Evolutionary conservation across 2,888 invertebrate genomes (phyloP), one percentile per base, ranked within the genome.

Genomic region (Cosmia trapezina): DNA sequence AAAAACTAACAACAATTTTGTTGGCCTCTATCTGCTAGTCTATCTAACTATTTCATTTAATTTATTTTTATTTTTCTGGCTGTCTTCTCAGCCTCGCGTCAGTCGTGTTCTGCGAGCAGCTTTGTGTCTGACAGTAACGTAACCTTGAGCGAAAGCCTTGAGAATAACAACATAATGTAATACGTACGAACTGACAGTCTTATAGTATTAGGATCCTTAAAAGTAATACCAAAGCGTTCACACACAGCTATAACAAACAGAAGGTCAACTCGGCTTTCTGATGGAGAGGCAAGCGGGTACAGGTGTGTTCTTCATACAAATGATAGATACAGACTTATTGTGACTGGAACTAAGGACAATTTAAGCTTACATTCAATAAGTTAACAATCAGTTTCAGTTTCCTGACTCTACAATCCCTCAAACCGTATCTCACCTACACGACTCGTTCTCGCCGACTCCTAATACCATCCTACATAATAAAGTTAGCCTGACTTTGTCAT

Each of bases 171-270:
- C 62, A 49, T 28, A 19, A 45, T 43, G 14, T 53, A 62, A 73
- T 73, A 59, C 80, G 19, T 73, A 59, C 74, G 19, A 59, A 51
- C 73, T 78, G 33, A 28, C 12, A 45, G 51, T 73, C 57, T 74
- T 49, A 59, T 28, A 73, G 49, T 45, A 61, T 61, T 80, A 64
- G 57, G 33, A 41, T 19, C 45, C 47, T 80, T 47, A 60, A 53
- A 73, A 63, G 80, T 74, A 43, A 80, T 59, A 49, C 56, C 54
- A 45, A 19, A 19, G 14, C 37, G 57, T 3, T 59, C 62, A 12
- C 14, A 0, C 14, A 5, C 1, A 60, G 17, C 2, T 4, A 0
- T 12, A 5, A 7, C 8, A 12, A 7, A 1, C 43, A 74, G 60
- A 76, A 76, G 76, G 81, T 1, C n/a, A 54, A 45, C 54, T 33